These are phyloP conservation scores for Hemicordylus capensis DNA, from an alignment of 2,113 vertebrate genomes.

Conservation along the genomic window DNA sequence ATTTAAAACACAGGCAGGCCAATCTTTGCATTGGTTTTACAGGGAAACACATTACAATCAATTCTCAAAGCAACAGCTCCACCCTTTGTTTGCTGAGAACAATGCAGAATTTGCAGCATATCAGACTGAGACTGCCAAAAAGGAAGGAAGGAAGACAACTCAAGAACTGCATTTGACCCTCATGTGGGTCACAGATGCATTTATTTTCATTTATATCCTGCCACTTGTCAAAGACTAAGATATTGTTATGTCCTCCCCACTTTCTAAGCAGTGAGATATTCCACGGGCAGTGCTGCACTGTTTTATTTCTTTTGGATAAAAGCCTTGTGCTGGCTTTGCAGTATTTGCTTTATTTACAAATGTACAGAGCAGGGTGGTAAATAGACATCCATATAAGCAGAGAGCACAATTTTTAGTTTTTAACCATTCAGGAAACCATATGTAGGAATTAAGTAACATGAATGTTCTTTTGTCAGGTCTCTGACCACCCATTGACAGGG, in stretches of 20 bases:
- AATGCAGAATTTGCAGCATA: not conserved
- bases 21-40: not conserved
- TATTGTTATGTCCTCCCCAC: not conserved
- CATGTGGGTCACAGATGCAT: rapidly evolving
- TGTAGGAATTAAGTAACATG: no score
- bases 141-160: not conserved
- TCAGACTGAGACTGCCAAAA: rapidly evolving
- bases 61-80: constrained; percentile 77
- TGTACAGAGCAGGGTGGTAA: not conserved
- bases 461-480: no score
- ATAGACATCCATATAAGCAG: not conserved
- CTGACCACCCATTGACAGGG: no score
- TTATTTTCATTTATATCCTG: not conserved
- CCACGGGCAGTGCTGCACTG: not conserved
- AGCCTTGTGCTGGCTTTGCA: not conserved
- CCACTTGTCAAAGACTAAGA: rapidly evolving
- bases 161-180: not conserved
- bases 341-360: not conserved
- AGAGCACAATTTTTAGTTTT: no score
- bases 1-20: not conserved
- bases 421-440: no score
- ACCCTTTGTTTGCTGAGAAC: constrained; percentile 64
- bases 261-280: not conserved
- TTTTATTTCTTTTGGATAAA: no score
- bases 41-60: rapidly evolving